These are phyloP conservation scores for Acholoe squamosa DNA, from an alignment of 2,888 invertebrate genomes.

Conservation along the genomic window DNA sequence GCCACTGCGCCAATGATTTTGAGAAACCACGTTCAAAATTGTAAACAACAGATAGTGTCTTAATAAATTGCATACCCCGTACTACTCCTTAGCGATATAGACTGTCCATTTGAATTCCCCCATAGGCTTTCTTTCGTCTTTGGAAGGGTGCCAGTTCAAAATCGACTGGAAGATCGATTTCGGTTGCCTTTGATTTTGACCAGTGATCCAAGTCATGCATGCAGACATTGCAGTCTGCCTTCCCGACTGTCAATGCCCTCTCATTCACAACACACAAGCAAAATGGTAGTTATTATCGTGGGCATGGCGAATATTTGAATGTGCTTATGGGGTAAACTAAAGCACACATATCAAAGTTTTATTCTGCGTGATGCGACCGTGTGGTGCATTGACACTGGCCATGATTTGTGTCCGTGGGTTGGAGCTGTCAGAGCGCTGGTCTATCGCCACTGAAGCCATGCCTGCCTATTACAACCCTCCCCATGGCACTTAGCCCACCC, in stretches of 20 bases:
- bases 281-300: neutral
- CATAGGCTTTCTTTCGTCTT: neutral
- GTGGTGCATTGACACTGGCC: neutral
- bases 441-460: constrained; percentile 41
- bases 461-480: constrained; percentile 43
- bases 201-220: constrained; percentile 54
- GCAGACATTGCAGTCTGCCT: neutral
- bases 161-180: constrained; percentile 58
- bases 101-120: neutral
- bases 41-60: neutral
- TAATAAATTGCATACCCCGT: neutral
- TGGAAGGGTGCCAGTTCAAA: constrained; percentile 36
- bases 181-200: constrained; percentile 49
- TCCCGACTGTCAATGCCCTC: neutral
- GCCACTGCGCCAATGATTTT: constrained; percentile 47
- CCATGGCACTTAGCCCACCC: constrained; percentile 57
- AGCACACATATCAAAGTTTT: constrained; percentile 36
- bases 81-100: neutral
- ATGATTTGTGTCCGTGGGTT: neutral
- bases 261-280: neutral
- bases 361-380: neutral
- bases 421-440: constrained; percentile 48
- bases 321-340: constrained; percentile 16
- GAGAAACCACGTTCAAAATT: constrained; percentile 41
- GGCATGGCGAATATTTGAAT: neutral